A percentile compares a stretch with the other conserved stretches of the same genome.
These are phyloP conservation scores for Toxotes chatareus DNA, from an alignment of 2,113 vertebrate genomes.

Conservation along the genomic window DNA sequence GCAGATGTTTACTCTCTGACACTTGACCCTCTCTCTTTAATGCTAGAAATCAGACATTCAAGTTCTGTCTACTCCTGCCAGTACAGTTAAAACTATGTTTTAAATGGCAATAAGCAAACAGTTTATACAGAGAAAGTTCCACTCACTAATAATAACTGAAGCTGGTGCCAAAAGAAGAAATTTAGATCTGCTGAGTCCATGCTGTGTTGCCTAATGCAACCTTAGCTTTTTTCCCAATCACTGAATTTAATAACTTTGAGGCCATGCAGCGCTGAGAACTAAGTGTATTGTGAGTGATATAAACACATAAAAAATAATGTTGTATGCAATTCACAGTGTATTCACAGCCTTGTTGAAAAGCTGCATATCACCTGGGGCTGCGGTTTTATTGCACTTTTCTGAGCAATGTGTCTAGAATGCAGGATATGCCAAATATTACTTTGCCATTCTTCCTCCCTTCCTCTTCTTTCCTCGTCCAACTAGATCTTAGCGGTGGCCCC, in stretches of 20 bases:
- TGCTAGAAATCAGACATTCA: too few relatives aligned
- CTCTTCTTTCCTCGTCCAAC: background rate
- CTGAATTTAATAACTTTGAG: background rate
- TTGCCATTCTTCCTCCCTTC: conserved; percentile 11
- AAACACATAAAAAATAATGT: background rate
- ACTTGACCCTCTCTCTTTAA: background rate
- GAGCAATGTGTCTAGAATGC: conserved; percentile 8
- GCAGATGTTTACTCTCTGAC: background rate
- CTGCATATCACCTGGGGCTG: background rate
- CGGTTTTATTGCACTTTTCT: background rate
- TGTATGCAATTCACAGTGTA: background rate
- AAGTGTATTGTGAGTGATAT: background rate
- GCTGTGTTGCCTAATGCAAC: background rate
- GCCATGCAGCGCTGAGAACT: conserved; percentile 2
- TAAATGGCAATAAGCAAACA: background rate
- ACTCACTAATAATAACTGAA: background rate
- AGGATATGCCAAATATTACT: conserved; percentile 10
- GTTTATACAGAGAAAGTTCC: background rate
- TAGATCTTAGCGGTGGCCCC: background rate
- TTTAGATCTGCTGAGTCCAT: background rate
- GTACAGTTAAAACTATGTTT: background rate
- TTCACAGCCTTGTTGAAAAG: background rate
- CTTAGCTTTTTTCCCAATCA: conserved; percentile 1
- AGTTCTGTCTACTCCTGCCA: background rate
- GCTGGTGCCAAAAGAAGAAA: background rate